phyloP scores from a whole-genome alignment of 92 coral and sea anemone genomes.

The Porites cylindrica region DNA sequence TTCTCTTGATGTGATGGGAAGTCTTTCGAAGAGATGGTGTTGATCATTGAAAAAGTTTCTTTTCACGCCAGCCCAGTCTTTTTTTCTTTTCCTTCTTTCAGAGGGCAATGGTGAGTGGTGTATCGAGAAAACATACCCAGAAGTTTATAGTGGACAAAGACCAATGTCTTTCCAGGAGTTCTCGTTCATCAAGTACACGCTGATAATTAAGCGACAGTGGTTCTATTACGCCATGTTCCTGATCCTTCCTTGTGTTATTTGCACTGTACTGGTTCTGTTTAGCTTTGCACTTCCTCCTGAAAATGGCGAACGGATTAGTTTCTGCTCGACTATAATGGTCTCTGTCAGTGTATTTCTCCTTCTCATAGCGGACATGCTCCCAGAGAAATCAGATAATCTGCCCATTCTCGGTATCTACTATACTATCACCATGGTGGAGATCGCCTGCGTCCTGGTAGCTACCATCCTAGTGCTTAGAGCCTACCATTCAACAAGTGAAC shows the following conservation, averaged over 20 bases:
- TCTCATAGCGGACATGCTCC: slow-evolving; percentile 63
- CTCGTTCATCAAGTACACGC: background rate
- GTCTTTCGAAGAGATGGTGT: no score
- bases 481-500: slow-evolving; percentile 34
- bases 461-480: slow-evolving; percentile 60
- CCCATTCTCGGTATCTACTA: slow-evolving; percentile 67
- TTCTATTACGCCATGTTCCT: slow-evolving; percentile 70
- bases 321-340: slow-evolving; percentile 70
- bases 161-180: background rate
- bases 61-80: no score
- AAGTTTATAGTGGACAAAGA: background rate
- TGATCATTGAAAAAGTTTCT: no score
- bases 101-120: slow-evolving; percentile 36
- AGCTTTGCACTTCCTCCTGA: slow-evolving; percentile 83
- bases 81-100: background rate
- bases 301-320: slow-evolving; percentile 78
- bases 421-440: slow-evolving; percentile 58
- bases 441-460: slow-evolving; percentile 52
- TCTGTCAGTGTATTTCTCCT: slow-evolving; percentile 73
- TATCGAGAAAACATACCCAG: background rate
- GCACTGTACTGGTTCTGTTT: slow-evolving; percentile 69
- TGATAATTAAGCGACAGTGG: slow-evolving; percentile 40
- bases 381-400: slow-evolving; percentile 63
- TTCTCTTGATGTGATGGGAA: no score
- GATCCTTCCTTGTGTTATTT: slow-evolving; percentile 71